These are phyloP conservation scores for Rhogogaster chlorosoma DNA, from an alignment of 2,888 invertebrate species.

Conservation along the genomic window DNA sequence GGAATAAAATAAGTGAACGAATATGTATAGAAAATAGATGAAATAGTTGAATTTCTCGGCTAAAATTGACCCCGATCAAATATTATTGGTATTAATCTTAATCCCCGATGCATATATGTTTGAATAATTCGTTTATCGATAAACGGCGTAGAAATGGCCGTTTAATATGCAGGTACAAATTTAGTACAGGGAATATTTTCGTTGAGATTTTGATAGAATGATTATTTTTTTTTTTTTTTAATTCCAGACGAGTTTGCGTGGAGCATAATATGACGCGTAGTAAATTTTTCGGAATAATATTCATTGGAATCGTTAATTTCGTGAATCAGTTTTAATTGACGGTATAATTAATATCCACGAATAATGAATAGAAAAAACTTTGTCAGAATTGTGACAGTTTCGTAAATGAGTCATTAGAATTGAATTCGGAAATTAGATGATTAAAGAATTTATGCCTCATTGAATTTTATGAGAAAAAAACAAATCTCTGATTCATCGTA, in stretches of 20 bases:
- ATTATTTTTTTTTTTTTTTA: neutral
- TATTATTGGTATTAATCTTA: too few species aligned
- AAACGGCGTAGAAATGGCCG: neutral
- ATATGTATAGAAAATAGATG: too few species aligned
- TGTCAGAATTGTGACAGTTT: neutral
- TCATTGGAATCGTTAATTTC: neutral
- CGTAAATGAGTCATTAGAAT: constrained; percentile 1
- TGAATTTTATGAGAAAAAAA: neutral
- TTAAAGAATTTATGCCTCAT: neutral
- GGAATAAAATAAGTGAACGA: too few species aligned
- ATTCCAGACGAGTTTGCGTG: neutral
- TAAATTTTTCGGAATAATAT: neutral
- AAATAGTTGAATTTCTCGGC: too few species aligned
- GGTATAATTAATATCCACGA: neutral
- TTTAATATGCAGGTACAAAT: neutral
- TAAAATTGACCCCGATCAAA: too few species aligned
- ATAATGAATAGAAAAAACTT: neutral
- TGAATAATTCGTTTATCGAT: too few species aligned
- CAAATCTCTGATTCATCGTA: neutral
- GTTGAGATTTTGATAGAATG: neutral
- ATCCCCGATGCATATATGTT: too few species aligned
- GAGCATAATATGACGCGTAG: neutral
- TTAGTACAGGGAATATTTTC: too few species aligned
- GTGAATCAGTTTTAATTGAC: neutral
- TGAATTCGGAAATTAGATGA: neutral